A percentile compares a stretch with the other conserved stretches of the same genome.
Evolutionary conservation across 2,113 vertebrate species (phyloP).

Genomic region (Mesitornis unicolor): DNA sequence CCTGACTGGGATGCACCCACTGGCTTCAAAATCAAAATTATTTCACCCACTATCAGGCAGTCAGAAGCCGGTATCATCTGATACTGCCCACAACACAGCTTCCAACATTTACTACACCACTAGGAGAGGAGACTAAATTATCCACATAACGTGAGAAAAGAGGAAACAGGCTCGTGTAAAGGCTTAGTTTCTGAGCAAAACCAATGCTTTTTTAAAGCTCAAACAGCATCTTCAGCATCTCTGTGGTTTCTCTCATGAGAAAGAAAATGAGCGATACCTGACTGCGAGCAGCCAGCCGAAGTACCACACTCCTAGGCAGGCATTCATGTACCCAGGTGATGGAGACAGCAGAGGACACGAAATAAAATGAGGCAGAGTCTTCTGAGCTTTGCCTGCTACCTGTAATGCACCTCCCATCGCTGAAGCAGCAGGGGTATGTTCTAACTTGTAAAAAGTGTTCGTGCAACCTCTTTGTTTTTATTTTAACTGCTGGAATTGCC

Average conservation of each 20-base stretch:
- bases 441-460: not conserved
- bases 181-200: not conserved
- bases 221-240: not conserved
- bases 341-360: not conserved
- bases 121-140: not conserved
- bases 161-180: not conserved
- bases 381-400: not conserved
- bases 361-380: not conserved
- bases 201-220: not conserved
- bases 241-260: not conserved
- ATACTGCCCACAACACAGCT: not conserved
- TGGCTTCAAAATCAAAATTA: not conserved
- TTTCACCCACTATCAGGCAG: not conserved
- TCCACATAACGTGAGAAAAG: not conserved
- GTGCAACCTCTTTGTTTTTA: not conserved
- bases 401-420: not conserved
- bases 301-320: rapidly evolving
- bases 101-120: not conserved
- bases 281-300: not conserved
- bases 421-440: not conserved
- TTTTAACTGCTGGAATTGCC: not conserved
- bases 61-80: not conserved
- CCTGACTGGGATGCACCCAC: not conserved
- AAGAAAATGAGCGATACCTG: not conserved
- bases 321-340: not conserved